These are phyloP conservation scores for Acheta domesticus DNA, from an alignment of 2,888 invertebrate genomes.

Conservation along the genomic window DNA sequence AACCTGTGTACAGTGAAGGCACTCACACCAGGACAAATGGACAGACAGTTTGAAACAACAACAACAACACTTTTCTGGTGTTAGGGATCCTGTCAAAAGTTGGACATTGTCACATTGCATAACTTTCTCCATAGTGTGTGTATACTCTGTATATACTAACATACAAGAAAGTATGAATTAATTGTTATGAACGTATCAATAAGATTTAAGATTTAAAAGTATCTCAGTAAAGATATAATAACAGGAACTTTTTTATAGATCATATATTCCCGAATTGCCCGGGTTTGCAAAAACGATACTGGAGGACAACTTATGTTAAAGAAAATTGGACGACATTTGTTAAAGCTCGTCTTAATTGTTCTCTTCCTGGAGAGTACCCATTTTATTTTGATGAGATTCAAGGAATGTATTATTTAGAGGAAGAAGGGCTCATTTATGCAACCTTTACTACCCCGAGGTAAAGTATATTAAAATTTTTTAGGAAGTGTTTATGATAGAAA, in stretches of 20 bases:
- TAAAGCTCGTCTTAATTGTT: constrained; percentile 81
- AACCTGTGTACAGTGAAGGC: too few species aligned
- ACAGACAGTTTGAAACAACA: too few species aligned
- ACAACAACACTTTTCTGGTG: too few species aligned
- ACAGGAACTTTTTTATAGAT: constrained; percentile 52
- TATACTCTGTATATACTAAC: too few species aligned
- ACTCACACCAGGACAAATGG: too few species aligned
- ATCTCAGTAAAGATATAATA: too few species aligned
- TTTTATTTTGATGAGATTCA: constrained; percentile 89
- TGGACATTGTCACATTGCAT: too few species aligned
- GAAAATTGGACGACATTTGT: constrained; percentile 90
- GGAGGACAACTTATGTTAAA: constrained; percentile 67
- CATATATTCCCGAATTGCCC: constrained; percentile 83
- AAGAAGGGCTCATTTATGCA: constrained; percentile 75
- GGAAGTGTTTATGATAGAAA: not conserved
- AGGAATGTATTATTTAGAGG: constrained; percentile 71
- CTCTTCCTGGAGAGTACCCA: constrained; percentile 78
- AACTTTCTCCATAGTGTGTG: too few species aligned
- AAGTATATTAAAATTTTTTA: constrained; percentile 39
- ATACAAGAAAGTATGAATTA: too few species aligned
- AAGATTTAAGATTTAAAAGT: too few species aligned
- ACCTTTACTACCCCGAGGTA: constrained; percentile 80
- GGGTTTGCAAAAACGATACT: constrained; percentile 86
- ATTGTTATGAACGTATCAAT: too few species aligned
- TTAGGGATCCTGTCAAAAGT: too few species aligned